Evolutionary conservation across 2,113 vertebrate genomes (phyloP).

Genomic region (Lepus europaeus): DNA sequence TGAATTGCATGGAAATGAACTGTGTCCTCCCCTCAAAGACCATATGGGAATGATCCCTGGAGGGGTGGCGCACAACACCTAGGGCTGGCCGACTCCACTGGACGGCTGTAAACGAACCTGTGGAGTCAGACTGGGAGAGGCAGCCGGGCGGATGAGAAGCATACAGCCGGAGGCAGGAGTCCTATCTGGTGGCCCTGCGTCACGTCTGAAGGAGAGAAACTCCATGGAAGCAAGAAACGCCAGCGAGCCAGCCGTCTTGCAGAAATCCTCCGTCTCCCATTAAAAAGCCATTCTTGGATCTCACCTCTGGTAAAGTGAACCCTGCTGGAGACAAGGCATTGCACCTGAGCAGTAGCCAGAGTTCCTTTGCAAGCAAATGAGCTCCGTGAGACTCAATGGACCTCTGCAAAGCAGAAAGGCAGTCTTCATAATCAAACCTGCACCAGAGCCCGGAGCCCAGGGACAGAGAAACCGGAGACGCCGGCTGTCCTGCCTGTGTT

Average conservation of each 20-base stretch:
- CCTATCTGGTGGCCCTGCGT: constrained; percentile 75
- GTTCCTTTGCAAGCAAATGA: constrained; percentile 69
- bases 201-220: constrained; percentile 79
- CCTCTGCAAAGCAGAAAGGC: constrained; percentile 77
- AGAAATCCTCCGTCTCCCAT: constrained; percentile 78
- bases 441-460: constrained; percentile 68
- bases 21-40: constrained; percentile 91
- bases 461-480: constrained; percentile 71
- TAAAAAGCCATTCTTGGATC: constrained; percentile 70
- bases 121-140: constrained; percentile 80
- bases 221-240: constrained; percentile 68
- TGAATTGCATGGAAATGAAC: constrained; percentile 90
- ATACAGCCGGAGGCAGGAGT: constrained; percentile 79
- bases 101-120: constrained; percentile 86
- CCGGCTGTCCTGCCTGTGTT: constrained; percentile 70
- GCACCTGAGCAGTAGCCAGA: constrained; percentile 82
- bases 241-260: constrained; percentile 65
- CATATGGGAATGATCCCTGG: constrained; percentile 88
- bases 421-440: constrained; percentile 78
- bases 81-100: constrained; percentile 85
- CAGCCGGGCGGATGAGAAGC: constrained; percentile 83
- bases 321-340: constrained; percentile 73
- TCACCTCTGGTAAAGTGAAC: constrained; percentile 81
- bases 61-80: constrained; percentile 87
- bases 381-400: constrained; percentile 74